These are phyloP conservation scores for Eucidaris tribuloides DNA, from an alignment of 35 echinoderm and acorn worm genomes.

Conservation along the genomic window DNA sequence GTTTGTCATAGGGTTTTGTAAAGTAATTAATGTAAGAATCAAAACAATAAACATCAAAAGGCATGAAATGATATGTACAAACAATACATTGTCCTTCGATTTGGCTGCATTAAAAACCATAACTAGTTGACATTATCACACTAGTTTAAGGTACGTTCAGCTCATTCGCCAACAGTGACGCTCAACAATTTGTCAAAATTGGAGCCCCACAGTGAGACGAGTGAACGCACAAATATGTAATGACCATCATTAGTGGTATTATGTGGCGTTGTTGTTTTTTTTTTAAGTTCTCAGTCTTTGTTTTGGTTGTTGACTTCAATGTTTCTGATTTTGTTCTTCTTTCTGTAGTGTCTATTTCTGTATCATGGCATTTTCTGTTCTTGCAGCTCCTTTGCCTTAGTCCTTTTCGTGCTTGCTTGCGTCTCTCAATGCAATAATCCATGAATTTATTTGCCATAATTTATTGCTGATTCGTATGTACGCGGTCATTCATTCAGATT, in stretches of 20 bases:
- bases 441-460: no score
- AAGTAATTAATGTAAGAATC: neutral
- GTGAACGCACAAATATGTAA: neutral
- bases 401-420: no score
- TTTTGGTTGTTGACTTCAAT: no score
- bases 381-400: no score
- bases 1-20: neutral
- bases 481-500: no score
- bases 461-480: no score
- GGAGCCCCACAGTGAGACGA: neutral
- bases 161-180: neutral
- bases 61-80: no score
- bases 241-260: neutral
- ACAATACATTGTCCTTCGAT: neutral
- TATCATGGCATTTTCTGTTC: neutral
- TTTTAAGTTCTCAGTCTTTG: neutral
- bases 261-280: neutral
- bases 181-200: neutral
- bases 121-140: conserved; percentile 2
- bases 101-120: conserved; percentile 12
- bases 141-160: neutral
- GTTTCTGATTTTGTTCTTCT: neutral
- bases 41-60: no score
- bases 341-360: neutral
- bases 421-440: no score